These are phyloP conservation scores for Chiridota heheva DNA, from an alignment of 35 echinoderm and acorn worm genomes.

Conservation along the genomic window DNA sequence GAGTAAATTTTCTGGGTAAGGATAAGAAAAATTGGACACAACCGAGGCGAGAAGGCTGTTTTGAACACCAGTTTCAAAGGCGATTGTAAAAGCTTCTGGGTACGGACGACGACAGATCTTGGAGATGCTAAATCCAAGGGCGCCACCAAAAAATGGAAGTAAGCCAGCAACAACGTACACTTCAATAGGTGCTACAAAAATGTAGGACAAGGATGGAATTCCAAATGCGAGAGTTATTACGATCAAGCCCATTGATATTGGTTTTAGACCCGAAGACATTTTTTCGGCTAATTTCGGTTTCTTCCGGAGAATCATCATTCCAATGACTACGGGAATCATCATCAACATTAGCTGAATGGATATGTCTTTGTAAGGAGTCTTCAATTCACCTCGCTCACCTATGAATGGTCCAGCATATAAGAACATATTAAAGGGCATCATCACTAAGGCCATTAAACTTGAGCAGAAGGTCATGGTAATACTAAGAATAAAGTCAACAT, in stretches of 20 bases:
- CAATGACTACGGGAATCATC: slow-evolving; percentile 50
- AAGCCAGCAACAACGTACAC: slow-evolving; percentile 21
- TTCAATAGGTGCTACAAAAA: slow-evolving; percentile 13
- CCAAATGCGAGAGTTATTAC: slow-evolving; percentile 47
- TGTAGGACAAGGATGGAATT: slow-evolving; percentile 23
- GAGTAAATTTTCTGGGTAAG: slow-evolving; percentile 46
- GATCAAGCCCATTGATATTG: slow-evolving; percentile 43
- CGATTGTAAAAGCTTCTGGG: slow-evolving; percentile 50
- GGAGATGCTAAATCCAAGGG: slow-evolving; percentile 27
- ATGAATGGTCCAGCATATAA: slow-evolving; percentile 53
- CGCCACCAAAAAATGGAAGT: slow-evolving; percentile 39
- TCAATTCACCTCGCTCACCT: slow-evolving; percentile 13
- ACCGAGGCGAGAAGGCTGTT: slow-evolving; percentile 49
- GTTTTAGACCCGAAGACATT: slow-evolving; percentile 36
- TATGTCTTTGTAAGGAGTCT: slow-evolving; percentile 66
- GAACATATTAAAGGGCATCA: slow-evolving; percentile 81
- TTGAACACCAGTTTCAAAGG: slow-evolving; percentile 61
- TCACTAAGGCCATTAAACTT: slow-evolving; percentile 59
- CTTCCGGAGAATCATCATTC: slow-evolving; percentile 60
- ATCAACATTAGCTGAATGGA: slow-evolving; percentile 53
- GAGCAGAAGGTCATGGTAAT: slow-evolving; percentile 80
- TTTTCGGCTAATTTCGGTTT: slow-evolving; percentile 41
- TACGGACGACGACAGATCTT: slow-evolving; percentile 14
- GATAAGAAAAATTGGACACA: slow-evolving; percentile 39
- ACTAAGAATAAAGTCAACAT: slow-evolving; percentile 68